These are phyloP conservation scores for Gouania willdenowi DNA, from an alignment of 2,797 vertebrate genomes.

Conservation along the genomic window DNA sequence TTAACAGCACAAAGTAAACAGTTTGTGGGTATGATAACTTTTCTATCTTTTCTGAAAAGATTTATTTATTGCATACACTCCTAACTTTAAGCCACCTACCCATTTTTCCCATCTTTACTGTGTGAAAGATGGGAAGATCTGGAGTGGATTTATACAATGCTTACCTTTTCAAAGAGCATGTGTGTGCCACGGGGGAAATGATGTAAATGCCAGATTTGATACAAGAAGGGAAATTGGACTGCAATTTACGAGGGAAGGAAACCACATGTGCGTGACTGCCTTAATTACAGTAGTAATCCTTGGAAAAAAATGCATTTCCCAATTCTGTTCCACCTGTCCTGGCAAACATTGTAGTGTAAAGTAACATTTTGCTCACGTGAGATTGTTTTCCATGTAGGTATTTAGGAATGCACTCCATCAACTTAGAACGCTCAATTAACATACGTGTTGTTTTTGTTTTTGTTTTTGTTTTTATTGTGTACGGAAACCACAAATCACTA, in stretches of 20 bases:
- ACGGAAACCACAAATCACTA: too few species aligned
- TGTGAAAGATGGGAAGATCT: constrained; percentile 13
- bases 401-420: too few species aligned
- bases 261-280: constrained; percentile 12
- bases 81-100: not conserved
- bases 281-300: too few species aligned
- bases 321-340: not conserved
- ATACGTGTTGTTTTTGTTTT: too few species aligned
- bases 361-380: too few species aligned
- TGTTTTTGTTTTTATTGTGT: too few species aligned
- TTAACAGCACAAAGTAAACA: not conserved
- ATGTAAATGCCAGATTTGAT: constrained; percentile 8
- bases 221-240: constrained; percentile 6
- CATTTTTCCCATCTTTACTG: constrained; percentile 7
- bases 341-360: too few species aligned
- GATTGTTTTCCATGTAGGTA: too few species aligned
- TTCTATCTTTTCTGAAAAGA: not conserved
- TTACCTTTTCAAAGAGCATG: constrained; percentile 12
- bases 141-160: not conserved
- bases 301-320: too few species aligned
- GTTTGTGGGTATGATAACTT: not conserved
- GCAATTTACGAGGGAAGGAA: constrained; percentile 4
- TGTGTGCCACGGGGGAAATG: constrained; percentile 18
- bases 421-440: too few species aligned
- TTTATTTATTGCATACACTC: not conserved